A percentile compares a stretch with the other conserved stretches of the same genome.
Conservation (phyloP, 1,140 invertebrate genomes). For the Wasmannia auropunctata region DNA sequence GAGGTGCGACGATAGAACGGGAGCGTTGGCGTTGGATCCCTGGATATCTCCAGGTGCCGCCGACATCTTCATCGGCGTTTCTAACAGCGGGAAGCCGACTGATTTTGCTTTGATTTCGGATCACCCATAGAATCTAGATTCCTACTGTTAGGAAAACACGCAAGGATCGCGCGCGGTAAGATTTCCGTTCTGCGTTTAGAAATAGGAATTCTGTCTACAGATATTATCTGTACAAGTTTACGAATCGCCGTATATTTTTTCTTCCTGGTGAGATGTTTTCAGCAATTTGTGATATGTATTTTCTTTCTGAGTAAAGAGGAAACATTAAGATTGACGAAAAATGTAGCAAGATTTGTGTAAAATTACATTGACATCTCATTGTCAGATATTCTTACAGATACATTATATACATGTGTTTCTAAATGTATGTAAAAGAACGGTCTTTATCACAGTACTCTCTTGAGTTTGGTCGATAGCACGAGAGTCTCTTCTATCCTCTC, state of each 20-base stretch:
- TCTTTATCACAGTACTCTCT: conserved; percentile 46
- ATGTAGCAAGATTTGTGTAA: not conserved
- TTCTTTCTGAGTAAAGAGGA: not conserved
- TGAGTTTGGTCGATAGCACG: conserved; percentile 71
- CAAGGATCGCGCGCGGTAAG: conserved; percentile 51
- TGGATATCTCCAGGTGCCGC: conserved; percentile 68
- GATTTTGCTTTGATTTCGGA: conserved; percentile 63
- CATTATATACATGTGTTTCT: not conserved
- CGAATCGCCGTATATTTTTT: not conserved
- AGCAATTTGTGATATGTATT: not conserved
- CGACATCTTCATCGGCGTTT: conserved; percentile 70
- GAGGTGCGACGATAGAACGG: conserved; percentile 61
- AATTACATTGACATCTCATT: too few species aligned
- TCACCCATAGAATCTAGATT: conserved; percentile 33
- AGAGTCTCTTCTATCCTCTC: conserved; percentile 72
- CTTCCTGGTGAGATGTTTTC: not conserved
- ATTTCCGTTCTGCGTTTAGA: conserved; percentile 19
- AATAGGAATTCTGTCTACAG: not conserved
- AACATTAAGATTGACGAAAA: not conserved
- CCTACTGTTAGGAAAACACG: conserved; percentile 37
- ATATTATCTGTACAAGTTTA: not conserved
- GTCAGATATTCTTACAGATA: not conserved
- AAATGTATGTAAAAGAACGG: not conserved
- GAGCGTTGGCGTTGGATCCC: conserved; percentile 65
- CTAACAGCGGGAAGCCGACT: conserved; percentile 47